Evolutionary conservation across 2,797 vertebrate species (phyloP).

Genomic region (Avahi laniger): DNA sequence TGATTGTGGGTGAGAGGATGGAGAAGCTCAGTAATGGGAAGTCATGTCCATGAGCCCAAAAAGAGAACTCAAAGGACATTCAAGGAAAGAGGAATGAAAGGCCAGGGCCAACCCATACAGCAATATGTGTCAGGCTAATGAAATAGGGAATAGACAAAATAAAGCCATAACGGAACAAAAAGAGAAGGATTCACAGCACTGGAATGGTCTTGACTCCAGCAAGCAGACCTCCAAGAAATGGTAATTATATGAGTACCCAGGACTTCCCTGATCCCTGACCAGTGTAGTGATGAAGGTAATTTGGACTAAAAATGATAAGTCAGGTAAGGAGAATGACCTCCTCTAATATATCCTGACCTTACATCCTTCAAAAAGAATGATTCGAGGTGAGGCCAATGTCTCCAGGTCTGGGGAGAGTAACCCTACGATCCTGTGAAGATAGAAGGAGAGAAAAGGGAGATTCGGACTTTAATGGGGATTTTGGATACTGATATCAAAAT

Average conservation of each 20-base stretch:
- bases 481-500: neutral
- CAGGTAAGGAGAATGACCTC: neutral
- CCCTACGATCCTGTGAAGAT: neutral
- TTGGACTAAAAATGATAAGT: neutral
- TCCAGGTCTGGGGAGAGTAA: no score
- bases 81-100: neutral
- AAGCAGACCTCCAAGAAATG: neutral
- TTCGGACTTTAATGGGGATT: neutral
- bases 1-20: neutral
- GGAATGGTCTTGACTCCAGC: neutral
- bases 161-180: neutral
- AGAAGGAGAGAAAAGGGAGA: neutral
- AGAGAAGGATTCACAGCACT: no score
- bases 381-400: neutral
- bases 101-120: neutral
- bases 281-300: neutral
- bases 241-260: neutral
- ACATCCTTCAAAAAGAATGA: neutral
- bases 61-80: neutral
- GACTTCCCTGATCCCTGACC: neutral
- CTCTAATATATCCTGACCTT: fast-evolving
- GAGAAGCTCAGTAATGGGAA: neutral
- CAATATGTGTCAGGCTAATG: no score
- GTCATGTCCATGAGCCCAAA: fast-evolving
- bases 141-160: neutral